Conservation (phyloP, 1,140 invertebrate species). For the Cotesia glomerata region DNA sequence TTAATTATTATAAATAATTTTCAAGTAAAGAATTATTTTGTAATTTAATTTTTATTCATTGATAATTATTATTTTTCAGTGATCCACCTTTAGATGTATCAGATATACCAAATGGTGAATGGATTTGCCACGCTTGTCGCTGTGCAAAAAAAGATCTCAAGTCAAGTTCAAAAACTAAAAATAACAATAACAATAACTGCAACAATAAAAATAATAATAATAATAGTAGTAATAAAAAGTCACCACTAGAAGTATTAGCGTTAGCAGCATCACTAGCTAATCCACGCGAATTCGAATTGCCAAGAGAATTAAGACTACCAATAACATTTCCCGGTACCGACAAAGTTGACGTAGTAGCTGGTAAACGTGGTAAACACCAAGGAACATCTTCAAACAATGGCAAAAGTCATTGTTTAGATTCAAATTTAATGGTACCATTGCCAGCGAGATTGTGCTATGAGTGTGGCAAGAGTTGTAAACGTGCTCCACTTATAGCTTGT, state of each 20-base stretch:
- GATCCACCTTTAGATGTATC: constrained; percentile 88
- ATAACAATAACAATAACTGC: no score
- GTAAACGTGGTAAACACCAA: constrained; percentile 52
- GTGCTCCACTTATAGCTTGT: constrained; percentile 85
- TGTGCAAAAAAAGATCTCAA: constrained; percentile 54
- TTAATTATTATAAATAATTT: no score
- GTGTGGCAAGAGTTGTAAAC: constrained; percentile 82
- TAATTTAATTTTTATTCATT: neutral
- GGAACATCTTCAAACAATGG: constrained; percentile 46
- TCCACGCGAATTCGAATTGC: constrained; percentile 87
- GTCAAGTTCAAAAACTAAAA: constrained; percentile 45
- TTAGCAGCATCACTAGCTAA: constrained; percentile 83
- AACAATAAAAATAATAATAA: no score
- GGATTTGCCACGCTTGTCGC: constrained; percentile 85
- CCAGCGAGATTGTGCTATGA: constrained; percentile 84
- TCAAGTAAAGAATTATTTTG: neutral
- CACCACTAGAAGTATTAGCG: constrained; percentile 76
- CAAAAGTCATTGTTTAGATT: constrained; percentile 72
- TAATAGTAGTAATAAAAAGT: constrained; percentile 59
- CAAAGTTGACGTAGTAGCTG: constrained; percentile 62
- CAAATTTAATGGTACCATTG: constrained; percentile 78
- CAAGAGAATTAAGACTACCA: constrained; percentile 78
- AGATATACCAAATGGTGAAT: constrained; percentile 89
- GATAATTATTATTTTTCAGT: constrained; percentile 60
- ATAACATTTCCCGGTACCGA: constrained; percentile 83